These are phyloP conservation scores for Lepilemur septentrionalis DNA, from an alignment of 2,797 vertebrate genomes.

Conservation along the genomic window DNA sequence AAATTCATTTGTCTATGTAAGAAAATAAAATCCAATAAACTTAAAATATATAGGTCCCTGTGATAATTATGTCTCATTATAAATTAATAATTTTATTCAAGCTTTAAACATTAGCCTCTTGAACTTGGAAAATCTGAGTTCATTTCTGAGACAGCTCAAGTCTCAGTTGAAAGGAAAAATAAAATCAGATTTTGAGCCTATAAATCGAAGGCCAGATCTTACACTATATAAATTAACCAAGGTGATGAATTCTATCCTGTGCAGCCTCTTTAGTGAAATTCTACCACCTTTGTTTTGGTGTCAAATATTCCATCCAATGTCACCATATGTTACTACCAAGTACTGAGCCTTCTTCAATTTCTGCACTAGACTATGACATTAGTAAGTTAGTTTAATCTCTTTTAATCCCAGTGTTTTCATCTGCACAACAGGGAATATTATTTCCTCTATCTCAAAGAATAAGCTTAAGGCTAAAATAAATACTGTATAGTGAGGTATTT, in stretches of 20 bases:
- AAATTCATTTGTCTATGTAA: neutral
- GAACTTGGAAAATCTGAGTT: neutral
- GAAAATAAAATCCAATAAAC: constrained; percentile 26
- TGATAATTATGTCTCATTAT: neutral
- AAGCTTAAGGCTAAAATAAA: neutral
- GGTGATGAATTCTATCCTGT: neutral
- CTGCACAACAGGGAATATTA: neutral
- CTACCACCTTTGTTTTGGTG: neutral
- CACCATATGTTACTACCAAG: neutral
- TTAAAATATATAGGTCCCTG: neutral
- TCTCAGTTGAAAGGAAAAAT: neutral
- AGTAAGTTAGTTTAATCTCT: neutral
- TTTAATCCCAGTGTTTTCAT: neutral
- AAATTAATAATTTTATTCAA: constrained; percentile 5
- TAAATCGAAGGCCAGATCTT: neutral
- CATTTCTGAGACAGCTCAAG: neutral
- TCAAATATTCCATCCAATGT: neutral
- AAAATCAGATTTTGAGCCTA: neutral
- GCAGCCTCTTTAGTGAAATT: neutral
- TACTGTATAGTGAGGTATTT: neutral
- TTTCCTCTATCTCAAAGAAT: neutral
- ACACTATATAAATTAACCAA: neutral
- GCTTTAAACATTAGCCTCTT: neutral
- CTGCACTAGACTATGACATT: neutral
- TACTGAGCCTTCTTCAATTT: neutral